Evolutionary conservation across 2,113 vertebrate genomes (phyloP), one percentile per base, ranked within the genome.

Genomic region (Saccopteryx leptura): DNA sequence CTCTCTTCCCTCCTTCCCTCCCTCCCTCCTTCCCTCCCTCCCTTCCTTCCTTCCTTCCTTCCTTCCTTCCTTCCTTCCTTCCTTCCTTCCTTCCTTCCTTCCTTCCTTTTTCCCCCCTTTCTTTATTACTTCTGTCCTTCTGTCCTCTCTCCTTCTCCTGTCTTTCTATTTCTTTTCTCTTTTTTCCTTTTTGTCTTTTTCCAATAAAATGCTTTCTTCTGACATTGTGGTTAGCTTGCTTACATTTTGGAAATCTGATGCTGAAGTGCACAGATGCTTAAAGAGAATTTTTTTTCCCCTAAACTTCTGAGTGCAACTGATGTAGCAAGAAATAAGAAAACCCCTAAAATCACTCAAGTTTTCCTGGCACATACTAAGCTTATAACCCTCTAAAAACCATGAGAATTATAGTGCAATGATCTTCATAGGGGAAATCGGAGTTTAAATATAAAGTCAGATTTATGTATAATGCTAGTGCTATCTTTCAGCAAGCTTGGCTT

Each of bases 401-500:
- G n/a, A 71, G 56, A 90, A 72, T 87, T 31, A 84, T 39, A 60
- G 23, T 24, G 9, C 48, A 75, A 15, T 58, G n/a, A 50, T 61
- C 10, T 50, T 92, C 33, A 72, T 50, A 68, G 17, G 24, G 56
- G 75, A 95, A 91, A 91, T 84, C 71, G 81, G 39, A 94, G 61
- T 81, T 61, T 86, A 83, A 69, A 65, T 83, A 71, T 83, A 71
- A 92, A 86, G 46, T 72, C 33, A 48, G 71, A 52, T 71, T 96
- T 13, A 23, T 39, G n/a, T 7, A 81, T 2, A 69, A 1, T 39
- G 87, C 58, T 78, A 72, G 21, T 91, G 75, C n/a, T 33, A 75
- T 85, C 21, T 93, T 95, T 63, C 9, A 85, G 69, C 56, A 48
- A 94, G 33, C n/a, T 94, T 83, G 91, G 82, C 39, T 97, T 94